Percentiles rank a stretch among this genome's conserved stretches.
Conservation (phyloP, 2,797 vertebrate genomes). For the Anas georgica region DNA sequence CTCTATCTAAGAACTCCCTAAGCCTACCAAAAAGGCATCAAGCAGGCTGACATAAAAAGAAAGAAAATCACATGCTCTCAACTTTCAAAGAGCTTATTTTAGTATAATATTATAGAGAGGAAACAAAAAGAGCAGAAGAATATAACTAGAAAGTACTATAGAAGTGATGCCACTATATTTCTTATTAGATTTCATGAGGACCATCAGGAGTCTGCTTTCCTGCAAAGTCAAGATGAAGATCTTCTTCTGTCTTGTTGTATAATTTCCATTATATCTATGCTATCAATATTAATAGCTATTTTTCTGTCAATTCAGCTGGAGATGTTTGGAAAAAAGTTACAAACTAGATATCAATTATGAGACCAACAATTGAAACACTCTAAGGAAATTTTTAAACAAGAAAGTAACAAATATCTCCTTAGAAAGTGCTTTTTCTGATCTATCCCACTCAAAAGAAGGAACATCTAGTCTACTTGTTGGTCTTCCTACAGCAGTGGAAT, state of each 20-base stretch:
- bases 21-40: background rate
- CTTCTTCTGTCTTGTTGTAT: background rate
- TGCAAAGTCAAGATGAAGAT: background rate
- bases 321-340: constrained; percentile 5
- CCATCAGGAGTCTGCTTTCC: background rate
- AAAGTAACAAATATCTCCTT: background rate
- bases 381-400: background rate
- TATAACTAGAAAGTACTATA: background rate
- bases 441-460: background rate
- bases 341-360: constrained; percentile 4
- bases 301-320: background rate
- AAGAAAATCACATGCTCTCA: background rate
- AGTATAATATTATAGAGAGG: background rate
- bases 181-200: background rate
- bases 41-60: background rate
- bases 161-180: background rate
- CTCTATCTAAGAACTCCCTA: background rate
- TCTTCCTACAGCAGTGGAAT: background rate
- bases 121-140: background rate
- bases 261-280: background rate
- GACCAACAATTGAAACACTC: background rate
- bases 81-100: background rate
- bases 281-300: constrained; percentile 1
- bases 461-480: background rate
- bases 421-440: background rate